These are phyloP conservation scores for Salvator merianae DNA, from an alignment of 2,113 vertebrate species.

Conservation along the genomic window DNA sequence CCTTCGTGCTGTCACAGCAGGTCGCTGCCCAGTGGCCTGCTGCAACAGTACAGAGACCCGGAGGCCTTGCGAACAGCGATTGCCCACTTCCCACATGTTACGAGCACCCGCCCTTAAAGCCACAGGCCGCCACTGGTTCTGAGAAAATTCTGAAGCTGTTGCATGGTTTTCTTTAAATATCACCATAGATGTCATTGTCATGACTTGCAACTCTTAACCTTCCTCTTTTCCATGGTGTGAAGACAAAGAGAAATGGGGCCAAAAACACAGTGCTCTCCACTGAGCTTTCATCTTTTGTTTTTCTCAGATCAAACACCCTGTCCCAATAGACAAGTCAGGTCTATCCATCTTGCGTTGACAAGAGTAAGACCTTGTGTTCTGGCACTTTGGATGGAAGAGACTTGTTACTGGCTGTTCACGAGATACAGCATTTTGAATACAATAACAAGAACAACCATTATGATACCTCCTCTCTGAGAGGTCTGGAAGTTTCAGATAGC, in stretches of 20 bases:
- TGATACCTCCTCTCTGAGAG: not conserved
- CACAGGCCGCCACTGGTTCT: no score
- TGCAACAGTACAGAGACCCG: no score
- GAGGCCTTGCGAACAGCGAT: no score
- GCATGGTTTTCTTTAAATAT: not conserved
- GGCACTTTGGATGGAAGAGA: constrained; percentile 14
- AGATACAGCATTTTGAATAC: not conserved
- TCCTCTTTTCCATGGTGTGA: constrained; percentile 19
- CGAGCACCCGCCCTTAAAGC: no score
- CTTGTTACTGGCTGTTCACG: not conserved
- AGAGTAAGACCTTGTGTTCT: constrained; percentile 14
- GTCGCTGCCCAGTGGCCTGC: no score
- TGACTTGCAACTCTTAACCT: not conserved
- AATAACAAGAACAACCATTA: constrained; percentile 15
- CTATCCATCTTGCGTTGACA: not conserved
- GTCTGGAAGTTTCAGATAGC: not conserved
- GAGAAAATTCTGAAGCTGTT: not conserved
- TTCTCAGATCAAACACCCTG: constrained; percentile 22
- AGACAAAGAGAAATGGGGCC: constrained; percentile 32
- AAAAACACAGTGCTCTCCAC: not conserved
- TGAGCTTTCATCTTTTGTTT: constrained; percentile 6
- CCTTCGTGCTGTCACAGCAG: no score
- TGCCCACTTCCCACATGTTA: no score
- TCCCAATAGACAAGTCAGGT: constrained; percentile 8
- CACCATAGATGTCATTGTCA: not conserved